Evolutionary conservation across 2,888 invertebrate species (phyloP).

Genomic region (Sminthurides aquaticus): DNA sequence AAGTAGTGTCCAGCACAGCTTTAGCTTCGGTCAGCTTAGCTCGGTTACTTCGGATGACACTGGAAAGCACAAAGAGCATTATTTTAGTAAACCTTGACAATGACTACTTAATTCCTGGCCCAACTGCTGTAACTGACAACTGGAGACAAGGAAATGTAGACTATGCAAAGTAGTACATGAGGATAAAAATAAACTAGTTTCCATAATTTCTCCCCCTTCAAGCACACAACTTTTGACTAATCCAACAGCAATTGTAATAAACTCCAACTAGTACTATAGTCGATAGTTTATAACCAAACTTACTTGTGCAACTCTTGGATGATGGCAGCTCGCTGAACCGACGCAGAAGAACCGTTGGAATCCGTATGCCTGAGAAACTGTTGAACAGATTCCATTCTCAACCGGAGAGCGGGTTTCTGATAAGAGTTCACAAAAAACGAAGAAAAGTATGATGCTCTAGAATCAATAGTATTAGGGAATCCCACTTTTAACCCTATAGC

Average conservation of each 20-base stretch:
- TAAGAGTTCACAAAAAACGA: too few relatives aligned
- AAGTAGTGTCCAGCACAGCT: background rate
- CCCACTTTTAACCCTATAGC: background rate
- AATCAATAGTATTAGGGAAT: background rate
- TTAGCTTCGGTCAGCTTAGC: background rate
- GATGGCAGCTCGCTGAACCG: background rate
- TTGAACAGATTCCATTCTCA: background rate
- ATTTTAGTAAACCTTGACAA: too few relatives aligned
- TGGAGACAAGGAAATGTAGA: too few relatives aligned
- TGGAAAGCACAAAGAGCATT: background rate
- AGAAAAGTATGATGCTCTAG: too few relatives aligned
- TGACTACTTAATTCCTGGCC: too few relatives aligned
- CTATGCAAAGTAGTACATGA: too few relatives aligned
- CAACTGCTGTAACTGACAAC: too few relatives aligned
- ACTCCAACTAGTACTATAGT: too few relatives aligned
- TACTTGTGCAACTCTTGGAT: background rate
- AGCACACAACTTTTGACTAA: background rate
- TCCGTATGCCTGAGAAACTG: background rate
- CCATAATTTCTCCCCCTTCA: too few relatives aligned
- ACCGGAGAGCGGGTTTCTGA: background rate
- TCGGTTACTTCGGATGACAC: background rate
- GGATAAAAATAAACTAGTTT: too few relatives aligned
- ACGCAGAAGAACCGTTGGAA: background rate
- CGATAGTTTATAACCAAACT: too few relatives aligned
- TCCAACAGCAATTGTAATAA: background rate